phyloP scores from a whole-genome alignment of 2,888 invertebrate genomes.

The Zeuzera pyrina region DNA sequence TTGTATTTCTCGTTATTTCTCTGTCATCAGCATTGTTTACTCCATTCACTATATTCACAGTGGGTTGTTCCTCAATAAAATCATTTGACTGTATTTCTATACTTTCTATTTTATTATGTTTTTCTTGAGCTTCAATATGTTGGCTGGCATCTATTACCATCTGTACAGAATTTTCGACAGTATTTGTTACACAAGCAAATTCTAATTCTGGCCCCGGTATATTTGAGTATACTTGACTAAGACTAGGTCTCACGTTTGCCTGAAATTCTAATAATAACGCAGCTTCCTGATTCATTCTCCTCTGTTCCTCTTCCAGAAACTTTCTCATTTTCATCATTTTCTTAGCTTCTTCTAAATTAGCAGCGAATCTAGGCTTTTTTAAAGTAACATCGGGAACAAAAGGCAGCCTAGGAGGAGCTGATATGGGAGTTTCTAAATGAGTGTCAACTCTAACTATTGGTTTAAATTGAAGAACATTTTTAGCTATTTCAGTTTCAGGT shows the following conservation, averaged over 20 bases:
- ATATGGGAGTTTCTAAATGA: constrained; percentile 47
- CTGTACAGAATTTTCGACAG: constrained; percentile 21
- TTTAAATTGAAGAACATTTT: constrained; percentile 30
- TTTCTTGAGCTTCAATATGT: too few species aligned
- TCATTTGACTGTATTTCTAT: too few species aligned
- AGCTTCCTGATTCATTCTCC: constrained; percentile 66
- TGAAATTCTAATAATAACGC: constrained; percentile 61
- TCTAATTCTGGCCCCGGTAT: constrained; percentile 64
- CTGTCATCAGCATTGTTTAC: too few species aligned
- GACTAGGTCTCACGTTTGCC: constrained; percentile 60
- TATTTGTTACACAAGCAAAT: constrained; percentile 50
- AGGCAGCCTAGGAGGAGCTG: constrained; percentile 45
- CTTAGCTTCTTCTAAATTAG: constrained; percentile 78
- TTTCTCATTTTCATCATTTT: constrained; percentile 78
- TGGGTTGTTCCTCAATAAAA: too few species aligned
- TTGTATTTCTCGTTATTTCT: too few species aligned
- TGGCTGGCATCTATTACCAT: too few species aligned
- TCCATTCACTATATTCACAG: too few species aligned
- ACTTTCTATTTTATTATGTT: too few species aligned
- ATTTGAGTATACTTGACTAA: constrained; percentile 63
- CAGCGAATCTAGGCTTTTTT: constrained; percentile 79
- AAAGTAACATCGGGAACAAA: constrained; percentile 64
- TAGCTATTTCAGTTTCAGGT: constrained; percentile 24
- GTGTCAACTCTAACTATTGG: constrained; percentile 50
- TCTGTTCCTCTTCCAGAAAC: constrained; percentile 75